These are phyloP conservation scores for Drosophila orena DNA, from an alignment of 1,140 invertebrate genomes.

Conservation along the genomic window DNA sequence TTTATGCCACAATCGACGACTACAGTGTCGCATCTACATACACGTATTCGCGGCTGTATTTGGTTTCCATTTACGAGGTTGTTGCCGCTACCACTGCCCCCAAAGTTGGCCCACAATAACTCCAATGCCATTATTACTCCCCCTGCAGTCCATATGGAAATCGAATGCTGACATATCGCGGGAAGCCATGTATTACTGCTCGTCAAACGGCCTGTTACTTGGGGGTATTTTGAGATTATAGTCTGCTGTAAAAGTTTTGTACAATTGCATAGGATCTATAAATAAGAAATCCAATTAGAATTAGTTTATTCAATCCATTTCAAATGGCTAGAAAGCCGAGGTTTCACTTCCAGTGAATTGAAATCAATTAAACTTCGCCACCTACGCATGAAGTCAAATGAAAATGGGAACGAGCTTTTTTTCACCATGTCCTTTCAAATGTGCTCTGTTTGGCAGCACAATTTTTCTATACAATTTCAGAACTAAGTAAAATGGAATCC, in stretches of 20 bases:
- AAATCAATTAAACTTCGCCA: too few species aligned
- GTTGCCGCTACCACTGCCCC: constrained; percentile 1
- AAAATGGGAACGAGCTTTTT: too few species aligned
- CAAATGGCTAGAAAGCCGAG: too few species aligned
- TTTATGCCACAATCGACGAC: constrained; percentile 47
- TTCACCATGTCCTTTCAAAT: too few species aligned
- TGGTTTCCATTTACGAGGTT: constrained; percentile 16
- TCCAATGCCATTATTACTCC: constrained; percentile 3
- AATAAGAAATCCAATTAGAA: too few species aligned
- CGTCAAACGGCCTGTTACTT: too few species aligned
- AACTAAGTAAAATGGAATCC: neutral
- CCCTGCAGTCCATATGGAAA: neutral
- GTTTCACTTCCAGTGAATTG: too few species aligned
- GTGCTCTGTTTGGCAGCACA: too few species aligned
- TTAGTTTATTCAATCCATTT: too few species aligned
- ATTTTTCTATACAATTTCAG: too few species aligned
- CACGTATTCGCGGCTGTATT: constrained; percentile 7
- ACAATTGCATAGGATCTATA: neutral
- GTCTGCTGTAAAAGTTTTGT: neutral
- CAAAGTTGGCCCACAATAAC: neutral
- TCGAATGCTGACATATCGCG: neutral
- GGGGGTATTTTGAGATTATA: neutral
- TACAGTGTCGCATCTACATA: constrained; percentile 29
- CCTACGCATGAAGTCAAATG: too few species aligned
- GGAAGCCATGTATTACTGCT: neutral